Base-by-base conservation (phyloP, 2,888 invertebrate species). In the Rutpela maculata region DNA sequence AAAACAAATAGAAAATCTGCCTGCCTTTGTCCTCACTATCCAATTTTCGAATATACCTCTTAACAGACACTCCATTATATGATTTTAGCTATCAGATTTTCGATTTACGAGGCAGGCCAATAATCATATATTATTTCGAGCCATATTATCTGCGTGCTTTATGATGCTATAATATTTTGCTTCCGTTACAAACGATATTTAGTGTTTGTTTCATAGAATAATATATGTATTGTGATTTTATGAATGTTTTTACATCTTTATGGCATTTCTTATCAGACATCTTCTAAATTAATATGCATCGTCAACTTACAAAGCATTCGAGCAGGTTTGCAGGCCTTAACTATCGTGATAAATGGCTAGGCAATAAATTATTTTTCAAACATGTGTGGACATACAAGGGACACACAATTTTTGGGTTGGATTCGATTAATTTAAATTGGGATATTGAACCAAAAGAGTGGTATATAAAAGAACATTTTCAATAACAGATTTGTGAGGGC, bases 311-410 rank as follows among this genome's bases (percentile, higher is more conserved):
- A 26, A 10, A 22, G 17, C 60, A 38, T 1, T 19, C 11, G 19
- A 26, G 18, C n/a, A 11, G 19, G 38, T 18, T 17, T 9, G 2
- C 38, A 10, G 15, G 18, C 65, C 67, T 50, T 63, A 72, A 55
- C 50, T 50, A 63, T 72, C 22, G 38, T 72, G 72, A 55, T 63
- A 72, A 63, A 72, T 63, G 72, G 72, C 56, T 17, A 10, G 15
- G 63, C 72, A n/a, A 63, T 72, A 72, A 72, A 72, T 72, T 63
- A 72, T 72, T 72, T 72, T 55, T 26, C n/a, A n/a, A 72, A 18
- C 72, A 72, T 55, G 63, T 72, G 72, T 63, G 59, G 70, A 43
- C 1, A 60, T 50, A 70, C 60, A 50, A 31, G 35, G n/a, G 35
- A 50, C 38, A 18, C 10, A 18, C 17, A 0, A 56, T 35, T 19